These are phyloP conservation scores for Prionailurus bengalensis DNA, from an alignment of 2,113 vertebrate genomes.

Conservation along the genomic window DNA sequence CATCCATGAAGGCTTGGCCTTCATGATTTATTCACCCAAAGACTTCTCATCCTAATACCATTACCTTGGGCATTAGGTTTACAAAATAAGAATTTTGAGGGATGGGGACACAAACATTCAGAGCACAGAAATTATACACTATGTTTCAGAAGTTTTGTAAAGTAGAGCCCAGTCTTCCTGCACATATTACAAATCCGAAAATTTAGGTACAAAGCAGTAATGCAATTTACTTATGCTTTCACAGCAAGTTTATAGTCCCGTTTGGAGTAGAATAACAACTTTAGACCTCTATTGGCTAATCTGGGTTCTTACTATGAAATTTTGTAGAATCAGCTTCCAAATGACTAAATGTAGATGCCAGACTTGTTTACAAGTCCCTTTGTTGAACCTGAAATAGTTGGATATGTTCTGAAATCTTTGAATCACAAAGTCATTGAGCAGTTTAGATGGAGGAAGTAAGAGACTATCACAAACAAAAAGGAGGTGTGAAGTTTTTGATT, in stretches of 20 bases:
- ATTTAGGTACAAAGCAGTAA: not conserved
- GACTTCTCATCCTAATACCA: not conserved
- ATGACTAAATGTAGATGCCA: not conserved
- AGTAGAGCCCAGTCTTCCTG: not conserved
- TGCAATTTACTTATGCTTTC: not conserved
- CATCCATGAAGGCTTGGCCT: not conserved
- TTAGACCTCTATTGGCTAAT: not conserved
- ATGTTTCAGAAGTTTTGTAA: not conserved
- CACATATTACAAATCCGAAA: not conserved
- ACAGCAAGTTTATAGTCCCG: not conserved
- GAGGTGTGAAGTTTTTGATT: conserved; percentile 21
- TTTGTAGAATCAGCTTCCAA: conserved; percentile 16
- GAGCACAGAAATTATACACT: not conserved
- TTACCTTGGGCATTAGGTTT: not conserved
- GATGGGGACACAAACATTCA: not conserved
- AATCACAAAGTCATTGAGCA: conserved; percentile 20
- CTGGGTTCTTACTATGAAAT: conserved; percentile 27
- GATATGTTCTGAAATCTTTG: not conserved
- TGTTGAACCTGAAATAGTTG: not conserved
- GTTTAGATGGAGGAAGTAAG: conserved; percentile 5
- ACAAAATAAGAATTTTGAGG: not conserved
- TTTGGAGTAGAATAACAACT: not conserved
- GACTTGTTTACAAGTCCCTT: not conserved
- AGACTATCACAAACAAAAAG: conserved; percentile 42
- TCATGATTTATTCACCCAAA: not conserved